These are phyloP conservation scores for Macaca fascicularis DNA, from an alignment of 2,113 vertebrate genomes.

Conservation along the genomic window DNA sequence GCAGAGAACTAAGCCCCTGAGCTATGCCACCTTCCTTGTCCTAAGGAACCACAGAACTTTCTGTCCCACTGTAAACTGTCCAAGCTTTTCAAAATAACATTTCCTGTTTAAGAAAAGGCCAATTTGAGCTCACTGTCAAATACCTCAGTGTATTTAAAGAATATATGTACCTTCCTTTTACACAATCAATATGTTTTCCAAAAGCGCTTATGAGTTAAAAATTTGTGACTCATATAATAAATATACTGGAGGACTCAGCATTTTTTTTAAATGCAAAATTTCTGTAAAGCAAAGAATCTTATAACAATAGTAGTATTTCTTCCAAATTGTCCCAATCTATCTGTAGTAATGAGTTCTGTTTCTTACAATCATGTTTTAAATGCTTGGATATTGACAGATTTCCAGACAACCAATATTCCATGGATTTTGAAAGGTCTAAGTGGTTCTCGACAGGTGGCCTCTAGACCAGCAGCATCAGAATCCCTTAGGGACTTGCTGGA, in stretches of 20 bases:
- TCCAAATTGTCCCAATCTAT: neutral
- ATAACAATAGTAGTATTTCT: neutral
- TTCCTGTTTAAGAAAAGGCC: neutral
- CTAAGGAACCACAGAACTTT: neutral
- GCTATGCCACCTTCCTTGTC: neutral
- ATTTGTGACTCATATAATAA: neutral
- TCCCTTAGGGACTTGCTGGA: neutral
- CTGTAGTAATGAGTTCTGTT: neutral
- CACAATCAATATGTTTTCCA: neutral
- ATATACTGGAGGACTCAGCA: neutral
- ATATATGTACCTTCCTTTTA: neutral
- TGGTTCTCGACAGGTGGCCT: neutral
- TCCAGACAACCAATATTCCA: neutral
- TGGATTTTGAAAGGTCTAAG: neutral
- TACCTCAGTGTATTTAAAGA: neutral
- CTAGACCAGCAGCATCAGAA: neutral
- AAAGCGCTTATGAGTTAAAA: neutral
- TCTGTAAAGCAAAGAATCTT: neutral
- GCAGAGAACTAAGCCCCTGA: too few species aligned
- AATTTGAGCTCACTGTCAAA: neutral
- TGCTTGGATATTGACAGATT: neutral
- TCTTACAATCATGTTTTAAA: neutral
- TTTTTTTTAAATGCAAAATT: neutral
- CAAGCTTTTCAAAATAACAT: neutral
- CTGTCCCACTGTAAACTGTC: neutral